Evolutionary conservation across 1,140 invertebrate species (phyloP).

Genomic region (Chrysopa pallens): DNA sequence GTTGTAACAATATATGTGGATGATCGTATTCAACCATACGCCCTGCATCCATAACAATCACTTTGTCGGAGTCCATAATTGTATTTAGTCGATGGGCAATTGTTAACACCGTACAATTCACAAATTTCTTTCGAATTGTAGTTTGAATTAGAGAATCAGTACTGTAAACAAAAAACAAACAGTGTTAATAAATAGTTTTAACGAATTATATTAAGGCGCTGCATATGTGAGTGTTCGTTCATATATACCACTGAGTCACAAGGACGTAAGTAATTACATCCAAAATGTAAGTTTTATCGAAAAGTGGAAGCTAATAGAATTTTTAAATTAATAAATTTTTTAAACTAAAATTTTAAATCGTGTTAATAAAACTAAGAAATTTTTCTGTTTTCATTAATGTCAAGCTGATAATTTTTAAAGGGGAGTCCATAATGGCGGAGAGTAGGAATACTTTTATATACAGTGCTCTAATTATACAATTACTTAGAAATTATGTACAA

Average conservation of each 20-base stretch:
- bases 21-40: slow-evolving; percentile 47
- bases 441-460: too few relatives aligned
- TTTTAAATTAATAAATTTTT: too few relatives aligned
- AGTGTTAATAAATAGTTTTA: background rate
- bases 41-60: slow-evolving; percentile 49
- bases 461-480: too few relatives aligned
- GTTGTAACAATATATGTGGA: slow-evolving; percentile 37
- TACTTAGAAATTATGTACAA: too few relatives aligned
- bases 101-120: slow-evolving; percentile 50
- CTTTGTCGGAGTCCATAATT: slow-evolving; percentile 60
- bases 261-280: background rate
- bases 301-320: too few relatives aligned
- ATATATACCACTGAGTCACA: background rate
- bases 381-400: too few relatives aligned
- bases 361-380: too few relatives aligned
- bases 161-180: slow-evolving; percentile 21
- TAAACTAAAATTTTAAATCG: too few relatives aligned
- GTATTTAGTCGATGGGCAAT: slow-evolving; percentile 62
- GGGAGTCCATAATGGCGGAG: too few relatives aligned
- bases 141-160: slow-evolving; percentile 40
- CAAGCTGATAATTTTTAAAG: too few relatives aligned
- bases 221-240: too few relatives aligned
- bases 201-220: too few relatives aligned
- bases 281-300: background rate
- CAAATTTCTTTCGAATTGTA: slow-evolving; percentile 40